Evolutionary conservation across 2,113 vertebrate genomes (phyloP).

Genomic region (Agapornis roseicollis): DNA sequence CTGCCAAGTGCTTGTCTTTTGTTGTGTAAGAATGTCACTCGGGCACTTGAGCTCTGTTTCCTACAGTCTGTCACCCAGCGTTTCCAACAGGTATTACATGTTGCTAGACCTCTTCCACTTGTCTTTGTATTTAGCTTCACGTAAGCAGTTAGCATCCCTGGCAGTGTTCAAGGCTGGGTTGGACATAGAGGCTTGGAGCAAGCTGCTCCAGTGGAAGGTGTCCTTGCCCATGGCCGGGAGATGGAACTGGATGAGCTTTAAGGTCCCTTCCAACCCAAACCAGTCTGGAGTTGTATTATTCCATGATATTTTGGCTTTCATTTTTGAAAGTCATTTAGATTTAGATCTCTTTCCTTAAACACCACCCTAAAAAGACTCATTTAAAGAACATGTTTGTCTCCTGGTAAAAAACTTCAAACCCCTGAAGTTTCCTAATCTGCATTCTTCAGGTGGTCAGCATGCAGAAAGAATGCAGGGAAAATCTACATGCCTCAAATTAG

Average conservation of each 20-base stretch:
- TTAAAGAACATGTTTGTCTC: neutral
- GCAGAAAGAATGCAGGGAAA: neutral
- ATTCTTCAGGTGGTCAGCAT: neutral
- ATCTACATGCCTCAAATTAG: neutral
- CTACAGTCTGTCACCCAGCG: neutral
- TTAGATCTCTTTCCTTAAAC: neutral
- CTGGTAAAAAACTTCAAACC: neutral
- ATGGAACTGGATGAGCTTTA: neutral
- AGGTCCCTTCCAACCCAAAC: neutral
- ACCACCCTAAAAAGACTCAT: neutral
- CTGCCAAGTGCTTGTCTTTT: constrained; percentile 37
- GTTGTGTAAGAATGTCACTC: neutral
- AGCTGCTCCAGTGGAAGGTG: neutral
- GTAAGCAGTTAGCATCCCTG: neutral
- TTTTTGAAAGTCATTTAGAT: neutral
- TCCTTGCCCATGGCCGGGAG: neutral
- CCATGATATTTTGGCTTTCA: neutral
- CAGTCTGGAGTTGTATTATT: neutral
- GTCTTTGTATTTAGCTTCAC: neutral
- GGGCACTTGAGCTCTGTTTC: neutral
- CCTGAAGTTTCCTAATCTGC: neutral
- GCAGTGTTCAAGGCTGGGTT: no score
- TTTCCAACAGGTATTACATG: neutral
- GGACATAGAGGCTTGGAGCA: no score
- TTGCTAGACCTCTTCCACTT: neutral